Conservation (phyloP, 2,888 invertebrate species). For the Drosophila eohydei region DNA sequence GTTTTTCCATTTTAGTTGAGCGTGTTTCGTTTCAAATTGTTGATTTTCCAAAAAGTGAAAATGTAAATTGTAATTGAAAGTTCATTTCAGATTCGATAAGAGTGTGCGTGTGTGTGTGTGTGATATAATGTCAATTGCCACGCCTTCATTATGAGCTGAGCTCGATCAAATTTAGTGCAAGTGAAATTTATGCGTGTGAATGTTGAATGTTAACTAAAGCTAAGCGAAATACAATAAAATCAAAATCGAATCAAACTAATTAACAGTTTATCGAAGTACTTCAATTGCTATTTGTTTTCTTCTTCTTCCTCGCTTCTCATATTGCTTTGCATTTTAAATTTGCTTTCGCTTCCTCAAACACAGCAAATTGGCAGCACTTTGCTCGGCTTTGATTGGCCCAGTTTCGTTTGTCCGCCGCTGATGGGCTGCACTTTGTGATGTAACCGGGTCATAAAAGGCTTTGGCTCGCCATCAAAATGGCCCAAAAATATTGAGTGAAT, state of each 20-base stretch:
- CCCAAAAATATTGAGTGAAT: conserved; percentile 15
- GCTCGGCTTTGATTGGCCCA: conserved; percentile 38
- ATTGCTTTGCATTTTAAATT: conserved; percentile 13
- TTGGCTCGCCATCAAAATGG: conserved; percentile 29
- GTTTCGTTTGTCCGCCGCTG: conserved; percentile 15
- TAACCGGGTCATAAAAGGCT: conserved; percentile 50
- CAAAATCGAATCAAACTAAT: conserved; percentile 51
- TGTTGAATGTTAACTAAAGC: conserved; percentile 66
- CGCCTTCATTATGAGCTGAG: conserved; percentile 22
- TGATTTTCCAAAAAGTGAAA: conserved; percentile 57
- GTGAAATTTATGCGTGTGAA: conserved; percentile 79
- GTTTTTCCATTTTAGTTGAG: not conserved
- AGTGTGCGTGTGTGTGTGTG: conserved; percentile 24
- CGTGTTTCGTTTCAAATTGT: not conserved
- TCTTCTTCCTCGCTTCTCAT: not conserved
- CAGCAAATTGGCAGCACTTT: conserved; percentile 35
- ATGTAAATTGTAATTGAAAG: conserved; percentile 61
- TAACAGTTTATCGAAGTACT: conserved; percentile 49
- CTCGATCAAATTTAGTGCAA: conserved; percentile 65
- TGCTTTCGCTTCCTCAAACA: conserved; percentile 49
- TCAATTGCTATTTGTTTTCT: conserved; percentile 18
- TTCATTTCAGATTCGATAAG: conserved; percentile 35
- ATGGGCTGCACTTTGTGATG: conserved; percentile 43
- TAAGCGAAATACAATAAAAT: conserved; percentile 30
- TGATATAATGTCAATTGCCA: conserved; percentile 44